These are phyloP conservation scores for Mesaphorura yosii DNA, from an alignment of 1,140 invertebrate species.

Conservation along the genomic window DNA sequence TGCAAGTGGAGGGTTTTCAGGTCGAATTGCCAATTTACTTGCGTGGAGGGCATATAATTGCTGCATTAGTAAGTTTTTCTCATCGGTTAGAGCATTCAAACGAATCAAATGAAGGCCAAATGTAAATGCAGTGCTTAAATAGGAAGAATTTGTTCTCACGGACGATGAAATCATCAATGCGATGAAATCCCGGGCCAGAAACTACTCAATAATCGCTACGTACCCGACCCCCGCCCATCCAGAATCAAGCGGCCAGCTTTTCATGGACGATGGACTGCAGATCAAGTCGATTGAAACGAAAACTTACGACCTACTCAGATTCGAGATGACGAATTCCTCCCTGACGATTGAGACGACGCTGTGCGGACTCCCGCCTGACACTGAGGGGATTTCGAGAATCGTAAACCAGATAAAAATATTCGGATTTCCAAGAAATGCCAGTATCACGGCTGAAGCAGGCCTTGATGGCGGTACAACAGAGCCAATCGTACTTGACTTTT, in stretches of 20 bases:
- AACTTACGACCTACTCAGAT: not conserved
- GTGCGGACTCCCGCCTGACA: too few species aligned
- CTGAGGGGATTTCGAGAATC: slow-evolving; percentile 9
- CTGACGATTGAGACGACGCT: too few species aligned
- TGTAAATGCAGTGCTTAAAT: too few species aligned
- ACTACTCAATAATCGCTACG: slow-evolving; percentile 12
- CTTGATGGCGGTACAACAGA: too few species aligned
- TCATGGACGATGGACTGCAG: slow-evolving; percentile 12
- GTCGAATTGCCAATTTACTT: slow-evolving; percentile 14
- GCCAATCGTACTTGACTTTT: too few species aligned
- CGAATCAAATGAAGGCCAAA: too few species aligned
- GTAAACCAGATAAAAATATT: slow-evolving; percentile 13
- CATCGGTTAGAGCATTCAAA: too few species aligned
- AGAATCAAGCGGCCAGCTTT: not conserved
- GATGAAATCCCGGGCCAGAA: not conserved
- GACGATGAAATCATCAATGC: too few species aligned
- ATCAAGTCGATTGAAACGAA: not conserved
- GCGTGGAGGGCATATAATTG: slow-evolving; percentile 14
- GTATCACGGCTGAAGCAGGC: too few species aligned
- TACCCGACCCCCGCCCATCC: not conserved
- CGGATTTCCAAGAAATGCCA: too few species aligned
- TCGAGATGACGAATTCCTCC: not conserved
- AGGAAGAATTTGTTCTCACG: too few species aligned
- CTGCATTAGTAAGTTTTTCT: slow-evolving; percentile 14
- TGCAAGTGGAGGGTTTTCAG: not conserved